Evolutionary conservation across 1,140 invertebrate species (phyloP).

Genomic region (Anastrepha ludens): DNA sequence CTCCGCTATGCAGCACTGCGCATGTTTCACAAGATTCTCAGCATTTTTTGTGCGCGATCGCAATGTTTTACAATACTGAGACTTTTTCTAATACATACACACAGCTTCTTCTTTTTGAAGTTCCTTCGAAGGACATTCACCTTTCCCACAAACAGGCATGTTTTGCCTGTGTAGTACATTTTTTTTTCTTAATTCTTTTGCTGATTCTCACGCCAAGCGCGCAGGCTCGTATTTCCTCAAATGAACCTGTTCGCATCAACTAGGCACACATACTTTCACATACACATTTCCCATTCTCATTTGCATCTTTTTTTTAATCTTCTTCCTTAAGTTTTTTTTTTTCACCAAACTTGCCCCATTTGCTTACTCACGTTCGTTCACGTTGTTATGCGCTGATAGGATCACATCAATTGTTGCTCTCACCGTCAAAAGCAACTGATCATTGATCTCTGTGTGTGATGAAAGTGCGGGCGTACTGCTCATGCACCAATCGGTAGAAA

Average conservation of each 20-base stretch:
- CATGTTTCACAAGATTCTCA: constrained; percentile 44
- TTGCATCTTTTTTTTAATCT: background rate
- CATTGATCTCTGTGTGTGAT: background rate
- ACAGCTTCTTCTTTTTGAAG: background rate
- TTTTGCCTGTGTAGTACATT: background rate
- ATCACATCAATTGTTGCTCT: constrained; percentile 50
- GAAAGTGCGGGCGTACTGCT: background rate
- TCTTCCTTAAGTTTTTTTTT: no score
- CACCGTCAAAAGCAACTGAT: background rate
- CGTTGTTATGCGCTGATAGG: constrained; percentile 1
- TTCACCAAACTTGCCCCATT: background rate
- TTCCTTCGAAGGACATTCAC: constrained; percentile 15
- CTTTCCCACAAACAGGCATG: background rate
- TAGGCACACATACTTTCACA: background rate
- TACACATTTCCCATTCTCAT: background rate
- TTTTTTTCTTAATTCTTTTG: background rate
- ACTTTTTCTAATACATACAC: background rate
- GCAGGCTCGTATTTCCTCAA: constrained; percentile 25
- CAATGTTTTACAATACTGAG: background rate
- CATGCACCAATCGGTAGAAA: background rate
- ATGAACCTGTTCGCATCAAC: constrained; percentile 53
- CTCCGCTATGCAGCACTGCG: background rate
- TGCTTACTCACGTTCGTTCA: background rate
- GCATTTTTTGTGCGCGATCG: background rate
- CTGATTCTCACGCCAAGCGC: background rate